Percentiles rank a stretch among this genome's conserved stretches.
Conservation (phyloP, 1,140 invertebrate genomes). For the Mya arenaria region DNA sequence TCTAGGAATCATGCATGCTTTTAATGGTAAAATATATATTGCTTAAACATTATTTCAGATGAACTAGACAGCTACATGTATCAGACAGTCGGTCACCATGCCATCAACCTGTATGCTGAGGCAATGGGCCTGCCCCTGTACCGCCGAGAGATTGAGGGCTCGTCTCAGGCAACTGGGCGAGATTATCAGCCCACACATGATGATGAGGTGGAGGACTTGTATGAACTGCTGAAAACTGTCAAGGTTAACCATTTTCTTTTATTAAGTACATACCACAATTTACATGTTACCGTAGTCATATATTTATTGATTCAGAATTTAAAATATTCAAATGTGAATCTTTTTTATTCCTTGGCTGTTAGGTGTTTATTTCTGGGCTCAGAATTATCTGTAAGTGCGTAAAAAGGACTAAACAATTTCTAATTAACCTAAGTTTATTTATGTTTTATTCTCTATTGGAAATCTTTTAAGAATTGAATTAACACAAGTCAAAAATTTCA, state of each 20-base stretch:
- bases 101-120: constrained; percentile 94
- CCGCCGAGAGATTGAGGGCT: constrained; percentile 89
- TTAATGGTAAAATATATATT: too few relatives aligned
- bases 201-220: constrained; percentile 99
- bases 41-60: too few relatives aligned
- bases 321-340: too few relatives aligned
- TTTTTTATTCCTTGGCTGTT: too few relatives aligned
- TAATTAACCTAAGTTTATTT: too few relatives aligned
- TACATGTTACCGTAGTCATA: neutral
- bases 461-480: too few relatives aligned
- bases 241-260: constrained; percentile 85
- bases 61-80: constrained; percentile 99
- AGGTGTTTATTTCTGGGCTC: too few relatives aligned
- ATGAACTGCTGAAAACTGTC: constrained; percentile 90
- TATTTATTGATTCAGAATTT: neutral
- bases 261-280: neutral
- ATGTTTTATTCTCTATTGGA: too few relatives aligned
- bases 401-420: too few relatives aligned
- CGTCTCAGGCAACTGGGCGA: constrained; percentile 88
- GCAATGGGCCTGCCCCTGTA: constrained; percentile 97
- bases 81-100: constrained; percentile 98
- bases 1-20: too few relatives aligned
- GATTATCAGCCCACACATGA: constrained; percentile 90
- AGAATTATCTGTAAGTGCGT: too few relatives aligned
- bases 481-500: too few relatives aligned